Evolutionary conservation across 35 echinoderm and acorn worm genomes (phyloP), one percentile per base, ranked within the genome.

Genomic region (Heliocidaris tuberculata): DNA sequence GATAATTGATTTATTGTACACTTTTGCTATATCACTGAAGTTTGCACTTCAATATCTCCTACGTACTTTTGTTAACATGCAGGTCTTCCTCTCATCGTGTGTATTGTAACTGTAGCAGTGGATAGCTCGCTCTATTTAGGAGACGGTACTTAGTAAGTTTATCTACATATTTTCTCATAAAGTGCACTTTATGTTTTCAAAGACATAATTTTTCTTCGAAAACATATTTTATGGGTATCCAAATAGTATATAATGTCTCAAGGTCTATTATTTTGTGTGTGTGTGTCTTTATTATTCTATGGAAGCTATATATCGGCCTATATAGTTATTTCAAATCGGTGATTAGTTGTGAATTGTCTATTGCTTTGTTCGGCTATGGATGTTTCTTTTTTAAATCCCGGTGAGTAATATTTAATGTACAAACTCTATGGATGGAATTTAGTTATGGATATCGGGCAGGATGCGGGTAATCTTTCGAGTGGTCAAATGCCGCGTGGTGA

Each of bases 71-170:
- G 16, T 24, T 30, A 13, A 27, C 31, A 52, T 52, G 27, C 48
- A 93, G 91, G 91, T 93, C 21, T 93, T 0, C 91, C 91, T 31
- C 50, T 93, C 50, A 13, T 93, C 48, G 48, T 93, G 48, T 93
- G 91, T 31, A 93, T 93, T 27, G 50, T 93, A 30, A 93, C 48
- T 17, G 91, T 59, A 59, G 91, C 91, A 59, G 47, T 93, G 3
- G 91, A 93, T 48, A 30, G 48, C 30, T 52, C 47, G 9, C 21
- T 93, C 9, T 93, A 93, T 29, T 31, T 93, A 13, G 91, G 91
- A 50, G 91, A 93, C 50, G 50, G 50, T 5, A 59, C 91, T 6
- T 59, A 93, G 91, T 93, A 93, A 93, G 91, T 93, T 52, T 9
- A 27, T 49, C 29, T 50, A 59, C 11, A 13, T 4, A 59, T 93